Percentiles rank a stretch among this genome's conserved stretches.
These are phyloP conservation scores for Ctenodactylus gundi DNA, from an alignment of 2,113 vertebrate species.

Conservation along the genomic window DNA sequence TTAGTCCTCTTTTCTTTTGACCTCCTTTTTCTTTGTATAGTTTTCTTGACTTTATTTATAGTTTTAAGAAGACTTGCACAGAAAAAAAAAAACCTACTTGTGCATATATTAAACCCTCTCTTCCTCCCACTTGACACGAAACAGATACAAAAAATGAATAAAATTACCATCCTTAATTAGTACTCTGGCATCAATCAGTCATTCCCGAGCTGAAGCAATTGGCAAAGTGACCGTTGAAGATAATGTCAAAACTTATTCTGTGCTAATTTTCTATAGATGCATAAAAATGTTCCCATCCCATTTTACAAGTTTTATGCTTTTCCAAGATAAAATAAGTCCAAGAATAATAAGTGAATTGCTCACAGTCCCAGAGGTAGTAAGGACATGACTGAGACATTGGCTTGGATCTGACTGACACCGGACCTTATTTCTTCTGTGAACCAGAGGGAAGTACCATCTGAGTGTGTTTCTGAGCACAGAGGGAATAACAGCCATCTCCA, in stretches of 20 bases:
- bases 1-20: neutral
- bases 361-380: neutral
- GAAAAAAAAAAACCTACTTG: neutral
- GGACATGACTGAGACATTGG: neutral
- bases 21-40: neutral
- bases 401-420: neutral
- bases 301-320: constrained; percentile 49
- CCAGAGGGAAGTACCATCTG: neutral
- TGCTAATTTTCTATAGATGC: constrained; percentile 41
- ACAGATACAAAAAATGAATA: constrained; percentile 50
- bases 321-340: constrained; percentile 30
- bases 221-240: constrained; percentile 39
- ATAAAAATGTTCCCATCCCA: constrained; percentile 13
- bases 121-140: constrained; percentile 49
- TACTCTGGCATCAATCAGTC: neutral
- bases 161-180: constrained; percentile 60
- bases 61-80: constrained; percentile 19
- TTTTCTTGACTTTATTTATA: constrained; percentile 10
- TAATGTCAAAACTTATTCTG: constrained; percentile 6
- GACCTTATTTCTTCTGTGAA: neutral
- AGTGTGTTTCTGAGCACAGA: neutral
- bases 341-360: constrained; percentile 34
- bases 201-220: constrained; percentile 21
- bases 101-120: neutral
- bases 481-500: neutral